Conservation (phyloP, 2,113 vertebrate genomes). For the Falco punctatus region DNA sequence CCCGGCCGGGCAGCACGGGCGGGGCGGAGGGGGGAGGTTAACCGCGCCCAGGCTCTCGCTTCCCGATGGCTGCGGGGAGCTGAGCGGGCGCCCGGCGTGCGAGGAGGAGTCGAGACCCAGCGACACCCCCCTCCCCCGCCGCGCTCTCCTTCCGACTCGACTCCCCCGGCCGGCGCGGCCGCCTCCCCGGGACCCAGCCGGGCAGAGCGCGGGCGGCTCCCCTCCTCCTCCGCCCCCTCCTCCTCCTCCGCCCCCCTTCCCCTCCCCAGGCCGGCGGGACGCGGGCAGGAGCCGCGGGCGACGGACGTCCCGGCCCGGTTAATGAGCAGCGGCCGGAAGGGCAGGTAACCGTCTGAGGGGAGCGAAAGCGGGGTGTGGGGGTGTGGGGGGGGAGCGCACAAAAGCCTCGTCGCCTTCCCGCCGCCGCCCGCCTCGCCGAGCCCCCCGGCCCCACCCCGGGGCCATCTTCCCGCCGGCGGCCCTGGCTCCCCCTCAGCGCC, state of each 20-base stretch:
- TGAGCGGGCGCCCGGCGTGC: constrained; percentile 40
- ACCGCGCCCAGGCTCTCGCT: constrained; percentile 67
- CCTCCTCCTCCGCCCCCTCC: not conserved
- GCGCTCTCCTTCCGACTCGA: not conserved
- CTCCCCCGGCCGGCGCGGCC: not conserved
- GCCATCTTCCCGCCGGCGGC: constrained; percentile 28
- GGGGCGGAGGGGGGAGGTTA: not conserved
- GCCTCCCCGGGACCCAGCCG: not conserved
- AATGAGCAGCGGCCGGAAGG: constrained; percentile 45
- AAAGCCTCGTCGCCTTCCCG: not conserved
- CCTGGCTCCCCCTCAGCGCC: not conserved
- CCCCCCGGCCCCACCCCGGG: constrained; percentile 2
- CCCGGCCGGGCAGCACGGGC: constrained; percentile 25
- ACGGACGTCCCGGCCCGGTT: constrained; percentile 56
- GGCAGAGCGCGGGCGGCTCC: constrained; percentile 16
- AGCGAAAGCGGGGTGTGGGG: not conserved
- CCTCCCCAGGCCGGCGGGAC: constrained; percentile 34
- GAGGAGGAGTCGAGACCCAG: constrained; percentile 26
- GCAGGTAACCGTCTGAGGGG: constrained; percentile 33
- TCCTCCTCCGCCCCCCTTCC: not conserved
- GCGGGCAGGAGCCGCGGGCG: constrained; percentile 63
- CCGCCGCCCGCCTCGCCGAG: not conserved
- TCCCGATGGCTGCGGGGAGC: constrained; percentile 78
- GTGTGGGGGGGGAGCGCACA: not conserved
- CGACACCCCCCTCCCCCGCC: not conserved